These are phyloP conservation scores for Cheumatopsyche charites DNA, from an alignment of 1,140 invertebrate species.

Conservation along the genomic window DNA sequence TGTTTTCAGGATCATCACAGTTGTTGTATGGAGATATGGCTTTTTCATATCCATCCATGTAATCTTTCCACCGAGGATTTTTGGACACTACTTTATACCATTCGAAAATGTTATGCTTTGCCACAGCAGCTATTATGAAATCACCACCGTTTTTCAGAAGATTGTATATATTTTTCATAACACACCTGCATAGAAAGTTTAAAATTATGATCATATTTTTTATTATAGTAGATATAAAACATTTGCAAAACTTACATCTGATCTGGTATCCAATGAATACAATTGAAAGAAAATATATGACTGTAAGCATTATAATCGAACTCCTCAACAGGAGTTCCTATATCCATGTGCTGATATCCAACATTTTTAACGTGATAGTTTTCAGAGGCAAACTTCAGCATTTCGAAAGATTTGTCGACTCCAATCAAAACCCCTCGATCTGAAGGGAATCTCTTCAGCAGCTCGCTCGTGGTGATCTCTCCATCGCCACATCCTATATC, in stretches of 20 bases:
- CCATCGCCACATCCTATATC: slow-evolving; percentile 84
- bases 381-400: slow-evolving; percentile 68
- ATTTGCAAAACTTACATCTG: slow-evolving; percentile 63
- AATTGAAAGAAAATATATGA: slow-evolving; percentile 81
- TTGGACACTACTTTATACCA: slow-evolving; percentile 69
- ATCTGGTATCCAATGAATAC: slow-evolving; percentile 81
- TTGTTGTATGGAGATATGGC: slow-evolving; percentile 72
- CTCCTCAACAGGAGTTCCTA: too few relatives aligned
- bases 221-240: background rate
- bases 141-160: slow-evolving; percentile 71
- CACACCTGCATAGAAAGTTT: slow-evolving; percentile 57
- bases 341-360: too few relatives aligned
- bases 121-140: slow-evolving; percentile 72
- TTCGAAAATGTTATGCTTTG: slow-evolving; percentile 71
- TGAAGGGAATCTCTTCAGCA: slow-evolving; percentile 68
- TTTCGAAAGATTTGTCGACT: slow-evolving; percentile 72
- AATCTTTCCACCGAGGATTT: slow-evolving; percentile 66
- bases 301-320: slow-evolving; percentile 62
- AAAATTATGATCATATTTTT: too few relatives aligned
- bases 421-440: slow-evolving; percentile 62
- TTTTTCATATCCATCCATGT: slow-evolving; percentile 69
- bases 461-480: slow-evolving; percentile 71
- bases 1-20: slow-evolving; percentile 66
- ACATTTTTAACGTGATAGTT: too few relatives aligned
- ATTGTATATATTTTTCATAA: slow-evolving; percentile 69